A percentile compares a stretch with the other conserved stretches of the same genome.
Conservation (phyloP, 2,888 invertebrate species). For the Apamea anceps region DNA sequence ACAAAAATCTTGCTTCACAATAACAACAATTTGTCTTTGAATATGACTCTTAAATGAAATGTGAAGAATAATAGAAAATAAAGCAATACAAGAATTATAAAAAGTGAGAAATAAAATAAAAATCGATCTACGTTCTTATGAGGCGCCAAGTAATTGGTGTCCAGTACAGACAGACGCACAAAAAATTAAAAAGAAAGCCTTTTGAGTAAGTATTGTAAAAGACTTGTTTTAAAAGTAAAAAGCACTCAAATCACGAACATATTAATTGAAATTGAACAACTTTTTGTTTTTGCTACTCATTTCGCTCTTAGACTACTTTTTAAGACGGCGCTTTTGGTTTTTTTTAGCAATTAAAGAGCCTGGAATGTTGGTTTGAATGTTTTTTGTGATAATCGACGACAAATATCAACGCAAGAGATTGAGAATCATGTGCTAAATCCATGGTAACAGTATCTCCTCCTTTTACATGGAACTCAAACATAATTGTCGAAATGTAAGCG, state of each 20-base stretch:
- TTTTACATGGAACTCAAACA: no score
- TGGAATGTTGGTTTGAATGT: not conserved
- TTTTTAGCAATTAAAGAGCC: not conserved
- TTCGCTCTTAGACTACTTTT: slow-evolving; percentile 14
- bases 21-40: not conserved
- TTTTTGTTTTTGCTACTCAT: slow-evolving; percentile 2
- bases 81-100: not conserved
- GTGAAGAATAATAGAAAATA: not conserved
- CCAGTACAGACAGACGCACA: slow-evolving; percentile 11
- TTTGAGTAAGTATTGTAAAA: slow-evolving; percentile 19
- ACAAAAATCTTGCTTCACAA: not conserved
- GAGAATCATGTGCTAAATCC: no score
- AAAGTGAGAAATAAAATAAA: not conserved
- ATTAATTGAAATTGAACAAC: slow-evolving; percentile 26
- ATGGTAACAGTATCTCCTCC: no score
- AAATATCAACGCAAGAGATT: no score
- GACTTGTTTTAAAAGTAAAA: slow-evolving; percentile 36
- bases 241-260: slow-evolving; percentile 40
- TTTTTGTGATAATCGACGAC: not conserved
- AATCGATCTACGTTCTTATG: slow-evolving; percentile 11
- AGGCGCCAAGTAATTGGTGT: slow-evolving; percentile 43
- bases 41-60: not conserved
- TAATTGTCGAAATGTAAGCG: no score
- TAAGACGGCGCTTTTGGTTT: slow-evolving; percentile 5
- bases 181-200: slow-evolving; percentile 44